Base-by-base conservation (phyloP, 2,888 invertebrate genomes). In the Orthonychiurus folsomi region DNA sequence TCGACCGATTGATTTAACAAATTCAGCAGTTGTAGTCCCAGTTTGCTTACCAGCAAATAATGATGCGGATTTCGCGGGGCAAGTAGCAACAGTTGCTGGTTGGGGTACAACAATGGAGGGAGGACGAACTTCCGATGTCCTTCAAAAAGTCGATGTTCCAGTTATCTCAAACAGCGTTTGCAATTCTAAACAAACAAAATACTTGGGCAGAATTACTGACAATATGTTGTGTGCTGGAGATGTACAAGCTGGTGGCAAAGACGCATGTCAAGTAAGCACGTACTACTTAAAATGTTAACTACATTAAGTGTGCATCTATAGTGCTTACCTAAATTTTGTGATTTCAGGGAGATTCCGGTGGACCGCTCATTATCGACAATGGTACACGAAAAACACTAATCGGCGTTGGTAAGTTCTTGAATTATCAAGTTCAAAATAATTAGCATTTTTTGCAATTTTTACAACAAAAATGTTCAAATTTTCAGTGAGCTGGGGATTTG, bases 1-100 rank as follows among this genome's bases (percentile, higher is more conserved):
- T 1, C 58, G 61, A n/a, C 63, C 66, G 2, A 67, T 67, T 21
- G 37, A 48, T 2, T 50, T 72, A 54, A 21, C 55, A 18, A 60
- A 60, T 26, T 27, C 59, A 37, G 54, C 63, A 15, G 61, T 70
- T 1, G 52, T 71, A 5, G 63, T 68, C 26, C 72, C 72, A 12
- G 70, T 63, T 25, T 72, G 72, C 21, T 60, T 72, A 2, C 72
- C 72, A 53, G 70, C 72, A 18, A 64, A 65, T 53, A 68, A 70
- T 26, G 64, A 66, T 3, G 28, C 64, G 23, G 61, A 61, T 3
- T 70, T 68, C 63, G 66, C 62, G 23, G 64, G 63, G 20, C 59
- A 65, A 12, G 64, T 59, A 2, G 69, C 63, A 0, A 71, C 71
- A 12, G 69, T 69, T 15, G 68, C 68, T 9, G 71, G 50, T 15